These are phyloP conservation scores for Thymallus thymallus DNA, from an alignment of 2,113 vertebrate genomes.

Conservation along the genomic window DNA sequence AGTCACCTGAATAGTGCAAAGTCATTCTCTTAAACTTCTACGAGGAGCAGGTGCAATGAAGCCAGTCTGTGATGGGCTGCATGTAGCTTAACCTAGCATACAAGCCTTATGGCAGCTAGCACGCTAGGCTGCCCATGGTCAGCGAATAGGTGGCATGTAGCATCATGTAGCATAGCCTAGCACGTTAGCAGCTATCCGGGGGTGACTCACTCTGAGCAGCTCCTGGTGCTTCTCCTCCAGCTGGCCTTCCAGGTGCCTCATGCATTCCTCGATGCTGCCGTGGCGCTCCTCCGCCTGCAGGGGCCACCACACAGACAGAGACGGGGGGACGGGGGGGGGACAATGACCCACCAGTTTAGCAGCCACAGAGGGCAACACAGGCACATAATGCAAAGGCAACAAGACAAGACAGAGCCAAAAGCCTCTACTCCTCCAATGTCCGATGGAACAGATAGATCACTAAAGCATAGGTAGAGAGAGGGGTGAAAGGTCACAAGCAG, in stretches of 20 bases:
- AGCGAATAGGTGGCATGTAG: not conserved
- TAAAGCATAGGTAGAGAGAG: conserved; percentile 26
- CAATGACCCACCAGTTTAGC: conserved; percentile 54
- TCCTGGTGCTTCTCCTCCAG: conserved; percentile 99
- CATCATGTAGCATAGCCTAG: not conserved
- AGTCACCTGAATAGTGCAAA: not conserved
- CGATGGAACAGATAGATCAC: conserved; percentile 67
- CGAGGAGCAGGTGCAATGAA: not conserved
- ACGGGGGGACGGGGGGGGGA: not conserved
- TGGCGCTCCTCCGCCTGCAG: conserved; percentile 96
- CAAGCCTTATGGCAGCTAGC: not conserved
- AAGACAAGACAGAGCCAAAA: conserved; percentile 72
- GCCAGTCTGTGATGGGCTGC: not conserved
- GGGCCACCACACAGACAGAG: conserved; percentile 55
- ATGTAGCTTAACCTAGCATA: not conserved
- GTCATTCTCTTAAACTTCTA: not conserved
- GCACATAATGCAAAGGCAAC: conserved; percentile 1
- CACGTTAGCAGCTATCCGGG: conserved; percentile 21
- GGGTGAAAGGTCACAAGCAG: conserved; percentile 28
- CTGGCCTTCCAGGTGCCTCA: conserved; percentile 96
- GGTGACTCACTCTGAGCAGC: conserved; percentile 88
- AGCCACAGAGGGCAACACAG: conserved; percentile 12
- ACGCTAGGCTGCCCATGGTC: not conserved
- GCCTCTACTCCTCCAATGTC: conserved; percentile 79
- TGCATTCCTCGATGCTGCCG: conserved; percentile 95